Evolutionary conservation across 1,140 invertebrate species (phyloP).

Genomic region (Halictus rubicundus): DNA sequence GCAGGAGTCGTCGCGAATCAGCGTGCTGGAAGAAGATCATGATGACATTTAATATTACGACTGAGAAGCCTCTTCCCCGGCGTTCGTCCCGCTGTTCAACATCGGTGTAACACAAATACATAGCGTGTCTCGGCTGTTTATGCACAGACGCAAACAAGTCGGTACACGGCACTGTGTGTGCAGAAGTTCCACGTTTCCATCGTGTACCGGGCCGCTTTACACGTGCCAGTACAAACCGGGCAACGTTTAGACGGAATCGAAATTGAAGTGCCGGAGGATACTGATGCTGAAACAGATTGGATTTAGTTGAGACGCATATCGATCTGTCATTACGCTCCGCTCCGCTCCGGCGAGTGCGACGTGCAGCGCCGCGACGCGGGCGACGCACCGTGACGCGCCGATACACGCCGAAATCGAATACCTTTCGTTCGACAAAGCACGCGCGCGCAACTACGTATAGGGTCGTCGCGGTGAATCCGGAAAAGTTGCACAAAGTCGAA

Average conservation of each 20-base stretch:
- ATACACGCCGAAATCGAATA: too few species aligned
- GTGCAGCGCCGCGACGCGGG: too few species aligned
- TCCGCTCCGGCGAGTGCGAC: neutral
- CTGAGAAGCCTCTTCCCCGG: neutral
- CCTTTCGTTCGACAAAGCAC: too few species aligned
- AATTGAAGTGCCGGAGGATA: constrained; percentile 54
- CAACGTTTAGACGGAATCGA: constrained; percentile 55
- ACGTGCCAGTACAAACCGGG: constrained; percentile 55
- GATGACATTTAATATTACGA: neutral
- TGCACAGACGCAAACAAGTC: constrained; percentile 50
- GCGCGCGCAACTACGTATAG: too few species aligned
- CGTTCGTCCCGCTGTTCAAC: neutral
- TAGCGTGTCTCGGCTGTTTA: constrained; percentile 51
- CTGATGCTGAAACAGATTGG: constrained; percentile 48
- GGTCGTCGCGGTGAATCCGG: too few species aligned
- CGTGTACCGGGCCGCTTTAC: constrained; percentile 46
- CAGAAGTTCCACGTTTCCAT: constrained; percentile 33
- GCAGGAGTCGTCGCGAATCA: too few species aligned
- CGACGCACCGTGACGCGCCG: too few species aligned
- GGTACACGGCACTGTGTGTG: constrained; percentile 27
- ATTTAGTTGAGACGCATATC: constrained; percentile 52
- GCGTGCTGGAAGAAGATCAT: neutral
- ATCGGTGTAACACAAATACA: constrained; percentile 28
- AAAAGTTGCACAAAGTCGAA: too few species aligned
- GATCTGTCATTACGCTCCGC: constrained; percentile 32